A percentile compares a stretch with the other conserved stretches of the same genome.
Conservation (phyloP, 2,113 vertebrate genomes). For the Anseranas semipalmata region DNA sequence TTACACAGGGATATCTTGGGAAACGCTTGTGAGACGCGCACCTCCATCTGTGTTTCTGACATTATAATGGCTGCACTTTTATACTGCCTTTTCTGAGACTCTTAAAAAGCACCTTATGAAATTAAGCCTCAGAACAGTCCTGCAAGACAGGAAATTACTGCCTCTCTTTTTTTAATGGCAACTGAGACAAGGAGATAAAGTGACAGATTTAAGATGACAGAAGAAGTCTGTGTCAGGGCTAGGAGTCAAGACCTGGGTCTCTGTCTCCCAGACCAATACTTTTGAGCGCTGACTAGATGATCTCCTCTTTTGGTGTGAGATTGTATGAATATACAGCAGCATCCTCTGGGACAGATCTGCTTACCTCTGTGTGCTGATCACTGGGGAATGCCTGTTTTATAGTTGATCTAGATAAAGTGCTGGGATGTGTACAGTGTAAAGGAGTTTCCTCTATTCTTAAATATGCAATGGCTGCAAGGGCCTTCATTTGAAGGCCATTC, state of each 20-base stretch:
- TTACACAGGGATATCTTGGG: neutral
- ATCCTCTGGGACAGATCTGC: neutral
- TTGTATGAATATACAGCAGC: neutral
- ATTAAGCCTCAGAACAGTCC: slow-evolving; percentile 29
- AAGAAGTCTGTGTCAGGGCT: neutral
- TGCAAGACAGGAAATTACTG: neutral
- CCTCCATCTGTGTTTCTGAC: neutral
- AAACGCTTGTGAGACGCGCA: neutral
- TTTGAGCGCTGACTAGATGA: neutral
- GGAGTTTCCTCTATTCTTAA: slow-evolving; percentile 10
- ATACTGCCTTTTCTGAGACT: slow-evolving; percentile 58
- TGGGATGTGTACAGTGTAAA: neutral
- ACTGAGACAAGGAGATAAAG: neutral
- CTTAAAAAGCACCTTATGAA: slow-evolving; percentile 55
- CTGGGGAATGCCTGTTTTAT: neutral
- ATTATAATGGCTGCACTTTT: slow-evolving; percentile 17
- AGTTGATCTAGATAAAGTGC: neutral
- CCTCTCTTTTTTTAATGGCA: neutral
- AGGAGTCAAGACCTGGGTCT: neutral
- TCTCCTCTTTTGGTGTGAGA: neutral
- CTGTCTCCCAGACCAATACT: neutral
- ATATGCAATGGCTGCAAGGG: slow-evolving; percentile 28
- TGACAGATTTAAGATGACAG: neutral
- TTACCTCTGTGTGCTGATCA: neutral
- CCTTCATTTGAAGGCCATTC: neutral